These are phyloP conservation scores for Agelastica alni DNA, from an alignment of 2,888 invertebrate species.

Conservation along the genomic window DNA sequence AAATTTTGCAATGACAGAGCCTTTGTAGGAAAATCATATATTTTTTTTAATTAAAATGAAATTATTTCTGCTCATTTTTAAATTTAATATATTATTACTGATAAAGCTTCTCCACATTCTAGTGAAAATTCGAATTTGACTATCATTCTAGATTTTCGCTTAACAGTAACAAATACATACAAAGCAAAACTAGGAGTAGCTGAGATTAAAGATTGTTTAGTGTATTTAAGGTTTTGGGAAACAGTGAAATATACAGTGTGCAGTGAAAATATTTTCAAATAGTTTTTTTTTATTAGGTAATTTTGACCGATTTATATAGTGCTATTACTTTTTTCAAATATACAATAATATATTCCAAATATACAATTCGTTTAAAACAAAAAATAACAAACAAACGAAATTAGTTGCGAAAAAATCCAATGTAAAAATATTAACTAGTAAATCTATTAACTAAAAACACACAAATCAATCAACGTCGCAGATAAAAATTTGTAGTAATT, in stretches of 20 bases:
- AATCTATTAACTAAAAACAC: too few species aligned
- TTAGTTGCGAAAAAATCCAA: too few species aligned
- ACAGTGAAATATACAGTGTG: conserved; percentile 14
- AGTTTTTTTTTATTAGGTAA: neutral
- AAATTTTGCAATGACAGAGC: neutral
- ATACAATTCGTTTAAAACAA: too few species aligned
- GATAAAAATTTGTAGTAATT: too few species aligned
- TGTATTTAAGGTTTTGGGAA: conserved; percentile 5
- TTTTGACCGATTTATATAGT: too few species aligned
- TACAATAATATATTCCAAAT: too few species aligned
- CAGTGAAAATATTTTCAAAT: neutral
- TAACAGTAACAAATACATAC: conserved; percentile 10
- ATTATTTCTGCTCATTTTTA: too few species aligned
- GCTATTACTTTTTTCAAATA: too few species aligned
- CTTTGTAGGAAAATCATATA: neutral
- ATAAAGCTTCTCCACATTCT: neutral
- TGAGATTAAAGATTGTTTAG: conserved; percentile 9
- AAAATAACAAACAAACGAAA: too few species aligned
- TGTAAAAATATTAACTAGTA: too few species aligned
- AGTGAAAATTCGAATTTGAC: neutral
- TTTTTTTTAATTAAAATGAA: too few species aligned
- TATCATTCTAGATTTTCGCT: neutral
- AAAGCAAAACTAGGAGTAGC: conserved; percentile 23
- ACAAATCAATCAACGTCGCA: too few species aligned
- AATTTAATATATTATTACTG: neutral